A percentile compares a stretch with the other conserved stretches of the same genome.
Conservation (phyloP, 2,113 vertebrate species). For the Psittacus erithacus region DNA sequence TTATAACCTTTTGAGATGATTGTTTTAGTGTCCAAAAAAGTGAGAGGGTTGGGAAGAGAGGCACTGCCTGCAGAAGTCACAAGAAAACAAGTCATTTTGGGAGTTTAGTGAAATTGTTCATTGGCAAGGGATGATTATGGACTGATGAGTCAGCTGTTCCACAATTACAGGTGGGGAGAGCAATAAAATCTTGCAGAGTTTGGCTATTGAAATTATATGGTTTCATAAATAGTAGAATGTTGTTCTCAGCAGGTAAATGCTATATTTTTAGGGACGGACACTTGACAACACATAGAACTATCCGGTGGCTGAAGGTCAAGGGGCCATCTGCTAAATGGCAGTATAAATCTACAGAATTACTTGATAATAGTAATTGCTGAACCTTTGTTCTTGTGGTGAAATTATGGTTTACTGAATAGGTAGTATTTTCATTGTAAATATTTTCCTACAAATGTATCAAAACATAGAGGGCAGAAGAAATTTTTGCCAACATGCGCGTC, state of each 20-base stretch:
- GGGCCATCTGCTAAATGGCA: neutral
- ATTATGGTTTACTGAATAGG: slow-evolving; percentile 17
- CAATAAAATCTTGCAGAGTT: slow-evolving; percentile 82
- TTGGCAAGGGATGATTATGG: slow-evolving; percentile 7
- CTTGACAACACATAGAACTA: slow-evolving; percentile 40
- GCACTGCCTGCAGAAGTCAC: neutral
- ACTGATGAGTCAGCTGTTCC: slow-evolving; percentile 71
- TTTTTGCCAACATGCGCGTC: neutral
- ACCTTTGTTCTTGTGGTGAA: slow-evolving; percentile 29
- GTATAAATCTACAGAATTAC: slow-evolving; percentile 29
- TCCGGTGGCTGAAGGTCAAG: slow-evolving; percentile 35
- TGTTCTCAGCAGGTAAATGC: slow-evolving; percentile 71
- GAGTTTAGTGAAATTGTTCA: slow-evolving; percentile 8
- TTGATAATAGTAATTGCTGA: slow-evolving; percentile 30
- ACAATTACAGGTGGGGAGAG: slow-evolving; percentile 72
- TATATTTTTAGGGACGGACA: slow-evolving; percentile 66
- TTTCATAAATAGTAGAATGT: slow-evolving; percentile 77
- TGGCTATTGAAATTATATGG: slow-evolving; percentile 72
- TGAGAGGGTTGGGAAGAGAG: neutral
- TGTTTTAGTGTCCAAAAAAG: slow-evolving; percentile 25
- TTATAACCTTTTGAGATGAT: slow-evolving; percentile 32
- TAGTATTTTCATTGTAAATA: slow-evolving; percentile 31
- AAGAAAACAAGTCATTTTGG: slow-evolving; percentile 46
- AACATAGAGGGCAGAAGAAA: neutral
- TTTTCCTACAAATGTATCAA: neutral